A percentile compares a stretch with the other conserved stretches of the same genome.
Evolutionary conservation across 2,888 invertebrate species (phyloP).

Genomic region (Dynastes grantii): DNA sequence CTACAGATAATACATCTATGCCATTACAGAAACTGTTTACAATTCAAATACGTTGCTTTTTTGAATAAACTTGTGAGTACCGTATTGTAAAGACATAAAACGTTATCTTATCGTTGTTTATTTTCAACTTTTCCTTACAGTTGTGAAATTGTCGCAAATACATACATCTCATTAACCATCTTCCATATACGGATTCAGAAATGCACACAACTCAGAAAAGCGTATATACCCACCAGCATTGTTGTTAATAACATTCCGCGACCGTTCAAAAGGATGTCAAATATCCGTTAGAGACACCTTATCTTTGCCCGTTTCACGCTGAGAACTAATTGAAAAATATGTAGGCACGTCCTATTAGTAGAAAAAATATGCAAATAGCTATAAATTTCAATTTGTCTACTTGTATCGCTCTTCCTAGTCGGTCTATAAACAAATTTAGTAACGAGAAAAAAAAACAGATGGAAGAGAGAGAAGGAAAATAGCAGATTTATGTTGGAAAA

Average conservation of each 20-base stretch:
- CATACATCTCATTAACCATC: slow-evolving; percentile 6
- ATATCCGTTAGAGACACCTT: slow-evolving; percentile 12
- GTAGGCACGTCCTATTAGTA: background rate
- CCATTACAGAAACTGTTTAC: too few relatives aligned
- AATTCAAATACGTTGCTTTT: too few relatives aligned
- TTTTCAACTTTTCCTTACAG: too few relatives aligned
- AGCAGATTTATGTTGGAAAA: slow-evolving; percentile 4
- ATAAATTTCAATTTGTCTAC: slow-evolving; percentile 13
- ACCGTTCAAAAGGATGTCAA: slow-evolving; percentile 9
- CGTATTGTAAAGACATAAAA: too few relatives aligned
- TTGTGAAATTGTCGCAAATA: slow-evolving; percentile 1
- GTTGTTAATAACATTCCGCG: slow-evolving; percentile 1
- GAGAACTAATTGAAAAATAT: slow-evolving; percentile 2
- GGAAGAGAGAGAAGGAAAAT: background rate
- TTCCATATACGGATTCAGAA: slow-evolving; percentile 18
- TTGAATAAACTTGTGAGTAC: too few relatives aligned
- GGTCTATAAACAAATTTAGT: slow-evolving; percentile 10
- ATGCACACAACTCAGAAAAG: background rate
- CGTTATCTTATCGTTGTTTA: too few relatives aligned
- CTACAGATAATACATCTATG: too few relatives aligned
- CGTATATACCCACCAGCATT: slow-evolving; percentile 20
- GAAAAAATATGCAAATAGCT: slow-evolving; percentile 13
- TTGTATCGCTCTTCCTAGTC: background rate
- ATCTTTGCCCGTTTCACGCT: slow-evolving; percentile 7
- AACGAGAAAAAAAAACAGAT: background rate